phyloP scores from a whole-genome alignment of 2,797 vertebrate species.

The Pseudomugil gertrudae region DNA sequence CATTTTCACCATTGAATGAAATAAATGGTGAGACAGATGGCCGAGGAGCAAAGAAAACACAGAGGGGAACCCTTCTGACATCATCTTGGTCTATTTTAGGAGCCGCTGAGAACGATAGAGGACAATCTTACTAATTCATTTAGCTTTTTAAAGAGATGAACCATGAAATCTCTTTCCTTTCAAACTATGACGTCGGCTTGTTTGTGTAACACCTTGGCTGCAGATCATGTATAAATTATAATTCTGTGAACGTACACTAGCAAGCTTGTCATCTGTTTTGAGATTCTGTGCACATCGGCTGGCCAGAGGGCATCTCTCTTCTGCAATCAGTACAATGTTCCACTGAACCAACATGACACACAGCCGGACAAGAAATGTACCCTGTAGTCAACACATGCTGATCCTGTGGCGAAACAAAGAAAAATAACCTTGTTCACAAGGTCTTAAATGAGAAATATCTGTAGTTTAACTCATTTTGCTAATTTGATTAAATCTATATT shows the following conservation, averaged over 20 bases:
- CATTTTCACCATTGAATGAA: conserved; percentile 1
- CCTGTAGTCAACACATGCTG: conserved; percentile 30
- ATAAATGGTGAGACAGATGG: conserved; percentile 72
- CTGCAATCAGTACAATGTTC: conserved; percentile 64
- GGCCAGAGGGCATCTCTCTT: conserved; percentile 67
- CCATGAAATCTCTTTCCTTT: conserved; percentile 14
- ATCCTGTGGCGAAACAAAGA: conserved; percentile 15
- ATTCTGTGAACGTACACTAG: conserved; percentile 54
- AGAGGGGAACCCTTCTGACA: conserved; percentile 74
- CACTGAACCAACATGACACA: conserved; percentile 61
- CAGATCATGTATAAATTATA: conserved; percentile 48
- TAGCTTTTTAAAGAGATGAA: conserved; percentile 1
- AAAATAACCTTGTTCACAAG: conserved; percentile 24
- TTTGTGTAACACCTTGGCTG: conserved; percentile 38
- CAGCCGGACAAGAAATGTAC: conserved; percentile 37
- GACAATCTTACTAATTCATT: conserved; percentile 24
- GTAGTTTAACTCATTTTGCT: conserved; percentile 5
- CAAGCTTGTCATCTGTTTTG: conserved; percentile 52
- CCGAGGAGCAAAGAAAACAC: conserved; percentile 63
- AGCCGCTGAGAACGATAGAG: conserved; percentile 31
- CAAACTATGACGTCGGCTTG: neutral
- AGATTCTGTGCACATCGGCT: conserved; percentile 68
- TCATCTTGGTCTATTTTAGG: conserved; percentile 76
- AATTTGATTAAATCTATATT: neutral
- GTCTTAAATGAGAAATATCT: conserved; percentile 15